Evolutionary conservation across 1,140 invertebrate genomes (phyloP).

Genomic region (Aplysia californica): DNA sequence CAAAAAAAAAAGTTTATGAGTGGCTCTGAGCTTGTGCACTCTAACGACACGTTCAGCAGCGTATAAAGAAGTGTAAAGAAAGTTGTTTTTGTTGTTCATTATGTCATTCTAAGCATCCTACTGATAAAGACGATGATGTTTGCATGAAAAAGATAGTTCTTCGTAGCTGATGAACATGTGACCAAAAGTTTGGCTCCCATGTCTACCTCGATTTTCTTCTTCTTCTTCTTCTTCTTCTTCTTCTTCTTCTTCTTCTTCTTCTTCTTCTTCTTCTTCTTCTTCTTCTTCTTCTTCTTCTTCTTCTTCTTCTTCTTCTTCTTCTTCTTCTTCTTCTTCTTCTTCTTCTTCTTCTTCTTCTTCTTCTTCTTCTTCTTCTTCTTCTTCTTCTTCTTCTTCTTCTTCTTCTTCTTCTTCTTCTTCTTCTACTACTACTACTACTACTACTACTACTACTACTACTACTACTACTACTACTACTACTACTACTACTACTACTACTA

Average conservation of each 20-base stretch:
- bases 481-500: conserved; percentile 18
- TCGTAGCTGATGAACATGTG: too few species aligned
- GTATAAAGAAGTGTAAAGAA: too few species aligned
- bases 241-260: not conserved
- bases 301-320: conserved; percentile 2
- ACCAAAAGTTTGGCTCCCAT: too few species aligned
- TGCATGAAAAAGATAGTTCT: too few species aligned
- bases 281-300: conserved; percentile 13
- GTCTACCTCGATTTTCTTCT: not conserved
- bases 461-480: conserved; percentile 20
- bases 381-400: not conserved
- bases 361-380: conserved; percentile 6
- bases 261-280: conserved; percentile 20
- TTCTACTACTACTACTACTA: conserved; percentile 10
- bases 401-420: not conserved
- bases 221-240: not conserved
- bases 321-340: not conserved
- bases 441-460: conserved; percentile 8
- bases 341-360: not conserved
- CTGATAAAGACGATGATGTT: too few species aligned
- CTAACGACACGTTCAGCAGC: too few species aligned
- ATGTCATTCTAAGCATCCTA: too few species aligned
- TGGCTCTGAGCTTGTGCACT: too few species aligned
- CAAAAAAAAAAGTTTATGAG: too few species aligned
- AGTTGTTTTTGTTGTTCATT: too few species aligned